Base-by-base conservation (phyloP, 2,888 invertebrate genomes). In the Aspidiotus rigidus region DNA sequence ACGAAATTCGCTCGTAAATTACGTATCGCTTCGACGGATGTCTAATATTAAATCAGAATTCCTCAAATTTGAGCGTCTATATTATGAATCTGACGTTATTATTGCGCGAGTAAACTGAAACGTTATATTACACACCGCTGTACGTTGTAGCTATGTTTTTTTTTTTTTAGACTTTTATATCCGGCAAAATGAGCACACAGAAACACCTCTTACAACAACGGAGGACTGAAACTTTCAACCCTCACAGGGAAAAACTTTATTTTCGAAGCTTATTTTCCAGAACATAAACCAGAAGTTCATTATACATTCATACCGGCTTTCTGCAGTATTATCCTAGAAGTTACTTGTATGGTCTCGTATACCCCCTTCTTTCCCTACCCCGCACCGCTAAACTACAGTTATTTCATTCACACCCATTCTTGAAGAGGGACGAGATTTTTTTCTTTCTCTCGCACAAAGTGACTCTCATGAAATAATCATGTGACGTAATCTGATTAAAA, bases 251-350 rank as follows among this genome's bases (percentile, higher is more conserved):
- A 49, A 49, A 49, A 49, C 11, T 49, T 49, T 49, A 56, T 41
- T 66, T 66, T 66, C 66, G 44, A 59, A 66, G 66, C 66, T 66
- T 66, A 56, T 66, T 66, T 66, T 66, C 66, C 59, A 59, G 59
- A 66, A 66, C 66, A 66, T 66, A 66, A 66, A 66, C 66, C 66
- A 66, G 42, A 59, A 66, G 66, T 66, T 66, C 66, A 66, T 66
- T 66, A 66, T 66, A 66, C 57, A 66, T 66, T 66, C 66, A 66
- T 66, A 66, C 66, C 49, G 44, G 42, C 44, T 56, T 57, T 66
- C 66, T 57, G 66, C 57, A 66, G 56, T 44, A 66, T 66, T 66
- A 66, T 66, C 66, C 57, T 59, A 59, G 56, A 66, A 66, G 41
- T 54, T 53, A 54, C 63, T 28, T 28, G 28, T 28, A 28, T 28